phyloP scores from a whole-genome alignment of 2,113 vertebrate species.

The Chaetura pelagica region DNA sequence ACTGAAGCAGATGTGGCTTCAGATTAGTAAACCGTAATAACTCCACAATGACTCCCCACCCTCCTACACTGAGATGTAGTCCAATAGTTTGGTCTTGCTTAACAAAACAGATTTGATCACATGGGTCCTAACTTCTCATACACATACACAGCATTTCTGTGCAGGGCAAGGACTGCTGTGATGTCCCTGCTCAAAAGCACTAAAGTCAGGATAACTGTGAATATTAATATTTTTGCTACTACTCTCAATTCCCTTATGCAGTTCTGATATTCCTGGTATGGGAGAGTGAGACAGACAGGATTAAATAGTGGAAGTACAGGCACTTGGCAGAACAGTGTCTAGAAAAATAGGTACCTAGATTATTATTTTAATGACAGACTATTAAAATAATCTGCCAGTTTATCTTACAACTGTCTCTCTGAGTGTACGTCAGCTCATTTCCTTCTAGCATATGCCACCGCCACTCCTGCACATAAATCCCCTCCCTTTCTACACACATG shows the following conservation, averaged over 20 bases:
- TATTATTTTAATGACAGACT: background rate
- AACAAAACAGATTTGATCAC: background rate
- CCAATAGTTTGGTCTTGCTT: background rate
- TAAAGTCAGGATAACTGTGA: background rate
- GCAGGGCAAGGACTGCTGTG: background rate
- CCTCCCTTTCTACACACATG: background rate
- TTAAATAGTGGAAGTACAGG: background rate
- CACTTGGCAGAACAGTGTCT: background rate
- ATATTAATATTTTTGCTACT: background rate
- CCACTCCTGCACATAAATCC: fast-evolving
- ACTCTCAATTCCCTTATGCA: background rate
- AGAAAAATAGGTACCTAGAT: background rate
- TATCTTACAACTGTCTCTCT: background rate
- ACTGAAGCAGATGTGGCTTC: background rate
- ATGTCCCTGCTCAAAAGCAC: background rate
- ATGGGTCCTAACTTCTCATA: background rate
- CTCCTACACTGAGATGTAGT: background rate
- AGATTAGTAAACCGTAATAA: background rate
- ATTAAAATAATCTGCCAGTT: background rate
- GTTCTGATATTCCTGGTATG: fast-evolving
- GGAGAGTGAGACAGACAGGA: background rate
- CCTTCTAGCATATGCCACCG: background rate
- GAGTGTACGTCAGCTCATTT: background rate
- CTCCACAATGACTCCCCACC: background rate
- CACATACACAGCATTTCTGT: background rate